Base-by-base conservation (phyloP, 1,140 invertebrate genomes). In the Adoxophyes honmai region DNA sequence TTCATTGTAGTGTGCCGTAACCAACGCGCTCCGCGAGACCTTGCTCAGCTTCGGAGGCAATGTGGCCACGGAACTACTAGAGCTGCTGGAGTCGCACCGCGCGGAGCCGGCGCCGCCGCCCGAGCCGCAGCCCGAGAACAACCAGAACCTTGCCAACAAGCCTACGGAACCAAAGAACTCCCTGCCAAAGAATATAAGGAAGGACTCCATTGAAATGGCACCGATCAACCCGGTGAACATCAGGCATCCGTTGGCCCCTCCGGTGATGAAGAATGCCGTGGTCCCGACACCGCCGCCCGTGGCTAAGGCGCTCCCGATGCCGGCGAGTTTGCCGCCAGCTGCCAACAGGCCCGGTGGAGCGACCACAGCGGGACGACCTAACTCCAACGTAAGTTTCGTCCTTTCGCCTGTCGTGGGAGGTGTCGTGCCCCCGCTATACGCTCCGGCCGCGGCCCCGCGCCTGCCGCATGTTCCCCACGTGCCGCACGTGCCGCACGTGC, bases 311-410 rank as follows among this genome's bases (percentile, higher is more conserved):
- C 68, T 70, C 1, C 75, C 73, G 1, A 72, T 78, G 64, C 78
- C 75, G 4, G 68, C 65, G 14, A 72, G 64, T 57, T 33, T 73
- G 66, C 73, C 76, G 44, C 73, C 71, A 1, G 55, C 57, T 34
- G 54, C 48, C 10, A 13, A 42, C 51, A 28, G 35, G 13, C 63
- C 34, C 18, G 44, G 55, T 54, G 8, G 48, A 64, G n/a, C 62
- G 59, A 35, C 21, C 55, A 33, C 55, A 51, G 1, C 13, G 33
- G 11, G 2, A 54, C 56, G 72, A 1, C 76, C 74, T 52, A 81
- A 78, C 61, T 77, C 81, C 38, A 88, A 88, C 73, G 87, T 89
- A 83, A 88, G 88, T 87, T 86, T 84, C 72, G 75, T 89, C n/a
- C 66, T 88, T 16, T 73, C 75, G 55, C 83, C 82, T 0, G 71